Evolutionary conservation across 2,113 vertebrate species (phyloP), one percentile per base, ranked within the genome.

Genomic region (Corynorhinus townsendii): DNA sequence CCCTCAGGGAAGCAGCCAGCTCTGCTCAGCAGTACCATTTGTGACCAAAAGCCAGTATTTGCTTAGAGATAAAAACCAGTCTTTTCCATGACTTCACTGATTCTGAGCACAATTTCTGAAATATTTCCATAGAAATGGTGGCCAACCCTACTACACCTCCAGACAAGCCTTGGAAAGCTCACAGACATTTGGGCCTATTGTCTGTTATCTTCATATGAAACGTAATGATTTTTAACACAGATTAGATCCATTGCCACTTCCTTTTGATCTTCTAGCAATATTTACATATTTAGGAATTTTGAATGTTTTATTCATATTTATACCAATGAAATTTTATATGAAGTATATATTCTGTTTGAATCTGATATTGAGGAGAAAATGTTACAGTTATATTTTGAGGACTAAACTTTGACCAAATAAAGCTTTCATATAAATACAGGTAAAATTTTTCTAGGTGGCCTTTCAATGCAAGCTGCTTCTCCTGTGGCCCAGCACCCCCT

Each of bases 401-500:
- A 92, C 81, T 68, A 81, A 94, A 92, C 40, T 92, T 77, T 75
- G 89, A 90, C 97, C 95, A 95, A 97, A 92, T 79, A 73, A 96
- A 95, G 91, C 33, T 89, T 30, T 10, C 45, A 0, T 90, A 19
- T 59, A 72, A 94, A 64, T 83, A 16, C 77, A 47, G 68, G n/a
- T 88, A 2, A 73, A 86, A 72, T 69, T 92, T 94, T 86, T 91
- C 43, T n/a, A 64, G 81, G 77, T 20, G 64, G 66, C 56, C 75
- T 33, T 52, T 22, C 19, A 3, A 10, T 12, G 30, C 28, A 17
- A 17, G 66, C 64, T 84, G 93, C 79, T 81, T 89, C 62, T 91
- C 91, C 96, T 96, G 80, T 95, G 64, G 77, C 71, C 3, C 85
- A 96, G 91, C 97, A 54, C 97, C 98, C 96, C 98, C 97, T 96